Evolutionary conservation across 1,140 invertebrate genomes (phyloP), one percentile per base, ranked within the genome.

Genomic region (Ips typographus): DNA sequence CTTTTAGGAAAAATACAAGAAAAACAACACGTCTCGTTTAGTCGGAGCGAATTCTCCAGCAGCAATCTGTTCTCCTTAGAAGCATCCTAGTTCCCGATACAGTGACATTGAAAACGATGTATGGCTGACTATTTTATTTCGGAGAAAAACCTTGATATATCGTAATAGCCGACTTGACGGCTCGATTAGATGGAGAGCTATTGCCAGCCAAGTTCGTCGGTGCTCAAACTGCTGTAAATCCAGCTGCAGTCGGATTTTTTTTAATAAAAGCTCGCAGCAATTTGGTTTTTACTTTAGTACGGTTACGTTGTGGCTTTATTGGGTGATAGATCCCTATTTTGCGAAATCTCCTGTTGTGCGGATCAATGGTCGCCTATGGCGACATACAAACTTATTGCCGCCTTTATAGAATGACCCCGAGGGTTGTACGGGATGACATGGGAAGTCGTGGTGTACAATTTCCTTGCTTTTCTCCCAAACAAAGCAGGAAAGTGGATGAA

Each of bases 81-180:
- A 44, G 47, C 40, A 65, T 40, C 62, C 62, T 65, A 36, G 8
- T 65, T 43, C 40, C 62, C 37, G 56, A 65, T 65, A 65, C 53
- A 65, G 47, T 65, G 62, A 65, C 52, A 42, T 55, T 65, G 51
- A 56, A 56, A 65, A 65, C 51, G 62, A 65, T 65, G 51, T 65
- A 65, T 55, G 51, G 62, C 41, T 40, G 38, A 37, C 42, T 40
- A 55, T 55, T 65, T 55, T 65, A 65, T 65, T 65, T 55, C 51
- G 41, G 40, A 37, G 61, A 52, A 63, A 53, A 65, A 56, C 51
- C 51, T 37, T 65, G 51, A 65, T 65, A 65, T 65, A 65, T 65
- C 40, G 40, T 55, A 65, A 65, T 53, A 65, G 62, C 5, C 49
- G 6, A 41, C 51, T 65, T 65, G 62, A 65, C 40, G 62, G 7